A percentile compares a stretch with the other conserved stretches of the same genome.
These are phyloP conservation scores for Dasyurus viverrinus DNA, from an alignment of 2,113 vertebrate genomes.

Conservation along the genomic window DNA sequence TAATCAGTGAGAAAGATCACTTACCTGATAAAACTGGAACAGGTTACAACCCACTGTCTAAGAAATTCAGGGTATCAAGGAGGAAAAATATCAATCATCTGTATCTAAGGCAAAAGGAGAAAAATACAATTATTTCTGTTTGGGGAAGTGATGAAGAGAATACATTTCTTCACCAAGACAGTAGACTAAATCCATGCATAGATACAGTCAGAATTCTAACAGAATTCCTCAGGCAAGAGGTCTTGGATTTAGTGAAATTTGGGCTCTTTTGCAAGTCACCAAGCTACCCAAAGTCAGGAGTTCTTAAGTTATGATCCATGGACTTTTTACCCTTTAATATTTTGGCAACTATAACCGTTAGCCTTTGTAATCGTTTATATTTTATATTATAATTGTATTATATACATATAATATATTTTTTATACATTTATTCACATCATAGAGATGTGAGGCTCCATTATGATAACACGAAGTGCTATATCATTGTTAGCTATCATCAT, in stretches of 20 bases:
- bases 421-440: background rate
- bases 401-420: too few relatives aligned
- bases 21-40: background rate
- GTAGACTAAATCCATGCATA: background rate
- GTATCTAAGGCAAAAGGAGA: background rate
- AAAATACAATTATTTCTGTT: background rate
- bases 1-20: slow-evolving; percentile 6
- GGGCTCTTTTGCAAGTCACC: background rate
- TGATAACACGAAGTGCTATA: background rate
- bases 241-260: background rate
- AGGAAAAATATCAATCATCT: background rate
- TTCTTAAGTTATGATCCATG: background rate
- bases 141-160: background rate
- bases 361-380: background rate
- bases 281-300: background rate
- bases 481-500: background rate
- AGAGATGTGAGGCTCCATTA: background rate
- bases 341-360: background rate
- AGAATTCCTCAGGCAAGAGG: background rate
- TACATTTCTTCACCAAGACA: background rate
- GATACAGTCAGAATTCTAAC: background rate
- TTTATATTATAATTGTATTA: background rate
- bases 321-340: background rate
- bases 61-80: background rate
- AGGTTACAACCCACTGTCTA: background rate